Evolutionary conservation across 2,888 invertebrate genomes (phyloP).

Genomic region (Leptura quadrifasciata): DNA sequence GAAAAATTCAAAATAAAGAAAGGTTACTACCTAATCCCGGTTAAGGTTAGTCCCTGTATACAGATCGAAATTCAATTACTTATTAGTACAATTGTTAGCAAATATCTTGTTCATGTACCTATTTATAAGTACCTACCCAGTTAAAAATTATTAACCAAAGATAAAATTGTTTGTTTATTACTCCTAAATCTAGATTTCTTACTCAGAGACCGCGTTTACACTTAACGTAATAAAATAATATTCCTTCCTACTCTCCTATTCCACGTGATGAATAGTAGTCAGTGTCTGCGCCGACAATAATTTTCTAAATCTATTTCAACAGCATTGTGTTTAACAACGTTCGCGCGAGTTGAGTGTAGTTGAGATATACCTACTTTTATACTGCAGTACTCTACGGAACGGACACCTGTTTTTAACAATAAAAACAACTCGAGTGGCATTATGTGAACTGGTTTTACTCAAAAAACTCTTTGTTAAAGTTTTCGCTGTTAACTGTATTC

Average conservation of each 20-base stretch:
- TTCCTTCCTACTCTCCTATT: constrained; percentile 29
- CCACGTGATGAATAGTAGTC: constrained; percentile 21
- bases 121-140: neutral
- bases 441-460: constrained; percentile 1
- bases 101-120: neutral
- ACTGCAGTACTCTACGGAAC: neutral
- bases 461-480: constrained; percentile 1
- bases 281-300: constrained; percentile 28
- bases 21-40: no score
- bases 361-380: neutral
- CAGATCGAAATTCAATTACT: no score
- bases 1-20: no score
- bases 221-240: neutral
- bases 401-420: constrained; percentile 18
- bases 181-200: neutral
- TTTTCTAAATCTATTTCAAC: constrained; percentile 29
- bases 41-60: no score
- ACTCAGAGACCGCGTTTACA: neutral
- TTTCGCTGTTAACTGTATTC: neutral
- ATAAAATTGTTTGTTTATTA: constrained; percentile 1
- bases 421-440: neutral
- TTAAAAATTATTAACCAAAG: neutral
- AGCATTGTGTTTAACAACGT: constrained; percentile 5
- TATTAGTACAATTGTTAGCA: no score
- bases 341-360: constrained; percentile 8